Evolutionary conservation across 2,797 vertebrate species (phyloP).

Genomic region (Leptatherina wallacei): DNA sequence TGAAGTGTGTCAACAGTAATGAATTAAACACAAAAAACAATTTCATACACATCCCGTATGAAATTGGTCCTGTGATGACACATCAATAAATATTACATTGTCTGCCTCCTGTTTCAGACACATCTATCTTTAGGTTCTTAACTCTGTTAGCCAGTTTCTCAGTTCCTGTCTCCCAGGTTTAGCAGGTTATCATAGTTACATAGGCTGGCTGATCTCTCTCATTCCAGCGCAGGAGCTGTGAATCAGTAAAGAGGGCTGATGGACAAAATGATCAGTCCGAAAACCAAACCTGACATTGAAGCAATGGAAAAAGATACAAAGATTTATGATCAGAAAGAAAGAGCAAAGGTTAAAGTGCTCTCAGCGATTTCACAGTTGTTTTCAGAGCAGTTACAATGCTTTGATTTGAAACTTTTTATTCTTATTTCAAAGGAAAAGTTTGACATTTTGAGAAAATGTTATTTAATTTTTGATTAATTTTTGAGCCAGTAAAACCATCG

Average conservation of each 20-base stretch:
- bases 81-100: slow-evolving; percentile 69
- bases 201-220: slow-evolving; percentile 39
- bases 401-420: background rate
- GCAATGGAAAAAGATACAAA: slow-evolving; percentile 9
- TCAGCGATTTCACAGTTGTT: background rate
- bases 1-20: background rate
- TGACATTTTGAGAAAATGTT: background rate
- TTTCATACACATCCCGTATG: slow-evolving; percentile 51
- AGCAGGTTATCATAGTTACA: slow-evolving; percentile 75
- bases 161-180: slow-evolving; percentile 70
- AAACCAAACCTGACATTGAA: background rate
- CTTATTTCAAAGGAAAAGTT: background rate
- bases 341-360: slow-evolving; percentile 1
- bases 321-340: background rate
- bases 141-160: slow-evolving; percentile 61
- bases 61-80: slow-evolving; percentile 48
- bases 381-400: background rate
- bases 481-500: background rate
- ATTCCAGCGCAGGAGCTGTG: slow-evolving; percentile 47
- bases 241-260: slow-evolving; percentile 52
- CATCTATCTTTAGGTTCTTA: slow-evolving; percentile 76
- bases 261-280: slow-evolving; percentile 40
- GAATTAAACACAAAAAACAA: slow-evolving; percentile 16
- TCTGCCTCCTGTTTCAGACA: slow-evolving; percentile 55
- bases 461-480: too few relatives aligned